Conservation (phyloP, 2,888 invertebrate genomes). For the Hemaris fuciformis region DNA sequence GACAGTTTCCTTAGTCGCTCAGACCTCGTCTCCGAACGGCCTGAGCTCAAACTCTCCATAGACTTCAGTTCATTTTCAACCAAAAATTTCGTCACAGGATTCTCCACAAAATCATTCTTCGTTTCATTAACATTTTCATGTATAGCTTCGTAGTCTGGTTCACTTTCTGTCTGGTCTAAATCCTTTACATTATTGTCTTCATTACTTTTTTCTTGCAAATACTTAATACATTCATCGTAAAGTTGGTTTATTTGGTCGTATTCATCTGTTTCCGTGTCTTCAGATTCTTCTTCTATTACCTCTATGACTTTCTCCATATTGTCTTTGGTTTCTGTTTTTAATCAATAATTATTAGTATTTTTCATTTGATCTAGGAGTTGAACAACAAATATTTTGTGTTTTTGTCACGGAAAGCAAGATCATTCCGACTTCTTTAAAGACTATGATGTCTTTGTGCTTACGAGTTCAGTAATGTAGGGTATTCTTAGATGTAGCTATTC, state of each 20-base stretch:
- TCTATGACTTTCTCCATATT: background rate
- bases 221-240: conserved; percentile 68
- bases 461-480: no score
- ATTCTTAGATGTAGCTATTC: no score
- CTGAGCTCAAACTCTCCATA: conserved; percentile 47
- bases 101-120: conserved; percentile 14
- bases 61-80: conserved; percentile 54
- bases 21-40: conserved; percentile 49
- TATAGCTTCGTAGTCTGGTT: conserved; percentile 51
- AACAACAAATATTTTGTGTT: no score
- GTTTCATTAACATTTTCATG: conserved; percentile 29
- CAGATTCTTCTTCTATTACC: background rate
- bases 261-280: conserved; percentile 31
- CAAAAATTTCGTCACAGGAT: conserved; percentile 34
- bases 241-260: conserved; percentile 59
- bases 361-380: no score
- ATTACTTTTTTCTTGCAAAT: conserved; percentile 45
- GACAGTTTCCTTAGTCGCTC: conserved; percentile 63
- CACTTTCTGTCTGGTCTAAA: conserved; percentile 28
- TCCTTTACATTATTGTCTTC: conserved; percentile 21
- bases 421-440: no score
- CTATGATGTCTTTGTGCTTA: no score
- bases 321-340: background rate
- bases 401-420: no score
- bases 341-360: background rate